Conservation (phyloP, 2,113 vertebrate genomes). For the Muntiacus reevesi region DNA sequence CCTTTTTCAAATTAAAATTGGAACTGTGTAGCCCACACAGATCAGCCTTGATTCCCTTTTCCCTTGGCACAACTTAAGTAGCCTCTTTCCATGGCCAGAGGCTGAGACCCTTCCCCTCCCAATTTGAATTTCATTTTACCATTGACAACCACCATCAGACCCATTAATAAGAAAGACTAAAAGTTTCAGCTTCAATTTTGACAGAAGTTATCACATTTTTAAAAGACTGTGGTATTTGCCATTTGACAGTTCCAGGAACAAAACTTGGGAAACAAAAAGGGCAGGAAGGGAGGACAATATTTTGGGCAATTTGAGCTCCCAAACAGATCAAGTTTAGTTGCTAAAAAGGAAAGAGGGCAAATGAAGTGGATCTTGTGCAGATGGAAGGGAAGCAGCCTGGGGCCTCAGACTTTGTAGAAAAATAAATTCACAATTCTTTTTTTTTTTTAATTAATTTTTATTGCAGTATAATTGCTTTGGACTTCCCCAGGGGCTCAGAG, state of each 20-base stretch:
- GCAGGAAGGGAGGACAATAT: not conserved
- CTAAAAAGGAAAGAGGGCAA: not conserved
- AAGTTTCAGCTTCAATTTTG: not conserved
- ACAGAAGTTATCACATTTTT: not conserved
- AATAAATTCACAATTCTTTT: not conserved
- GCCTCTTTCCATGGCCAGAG: not conserved
- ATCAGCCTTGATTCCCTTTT: not conserved
- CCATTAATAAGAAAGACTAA: not conserved
- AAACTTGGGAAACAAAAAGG: not conserved
- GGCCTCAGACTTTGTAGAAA: not conserved
- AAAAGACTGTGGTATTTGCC: not conserved
- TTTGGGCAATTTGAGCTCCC: not conserved
- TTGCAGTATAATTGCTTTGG: not conserved
- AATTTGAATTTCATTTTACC: not conserved
- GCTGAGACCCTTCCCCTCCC: not conserved
- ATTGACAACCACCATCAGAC: too few species aligned
- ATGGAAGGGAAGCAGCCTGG: not conserved
- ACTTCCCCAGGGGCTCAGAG: not conserved
- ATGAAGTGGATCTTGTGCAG: not conserved
- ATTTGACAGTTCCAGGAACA: not conserved
- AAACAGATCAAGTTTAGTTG: not conserved
- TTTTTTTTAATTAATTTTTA: not conserved
- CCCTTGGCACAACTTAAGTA: not conserved
- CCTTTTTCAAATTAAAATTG: not conserved
- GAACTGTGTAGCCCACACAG: not conserved